phyloP scores from a whole-genome alignment of 2,888 invertebrate species.

The Ceraclea dissimilis region DNA sequence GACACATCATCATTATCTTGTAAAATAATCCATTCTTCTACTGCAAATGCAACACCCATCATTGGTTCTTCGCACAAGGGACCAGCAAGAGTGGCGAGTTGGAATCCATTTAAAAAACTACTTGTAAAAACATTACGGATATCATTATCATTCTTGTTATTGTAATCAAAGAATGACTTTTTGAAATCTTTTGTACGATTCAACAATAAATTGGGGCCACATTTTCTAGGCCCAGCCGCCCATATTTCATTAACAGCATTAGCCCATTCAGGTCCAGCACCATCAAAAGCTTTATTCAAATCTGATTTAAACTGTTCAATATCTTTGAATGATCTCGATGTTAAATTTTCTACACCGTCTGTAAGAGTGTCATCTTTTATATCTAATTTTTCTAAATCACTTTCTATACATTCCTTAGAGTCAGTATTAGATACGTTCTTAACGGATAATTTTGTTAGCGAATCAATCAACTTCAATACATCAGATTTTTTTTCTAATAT shows the following conservation, averaged over 20 bases:
- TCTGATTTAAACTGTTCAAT: conserved; percentile 47
- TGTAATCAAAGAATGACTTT: conserved; percentile 39
- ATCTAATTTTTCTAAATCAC: conserved; percentile 1
- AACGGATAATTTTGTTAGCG: conserved; percentile 1
- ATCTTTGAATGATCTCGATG: conserved; percentile 41
- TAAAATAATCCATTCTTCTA: conserved; percentile 73
- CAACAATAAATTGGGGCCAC: conserved; percentile 83
- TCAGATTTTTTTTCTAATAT: conserved; percentile 64
- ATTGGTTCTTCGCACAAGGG: conserved; percentile 96
- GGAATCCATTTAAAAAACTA: conserved; percentile 79
- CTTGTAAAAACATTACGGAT: conserved; percentile 60
- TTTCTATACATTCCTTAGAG: background rate
- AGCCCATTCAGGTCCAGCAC: conserved; percentile 48
- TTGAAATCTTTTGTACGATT: conserved; percentile 67
- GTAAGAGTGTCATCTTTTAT: background rate
- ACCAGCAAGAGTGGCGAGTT: conserved; percentile 79
- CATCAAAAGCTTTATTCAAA: conserved; percentile 52
- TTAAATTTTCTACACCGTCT: conserved; percentile 31
- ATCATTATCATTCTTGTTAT: conserved; percentile 42
- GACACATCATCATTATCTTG: conserved; percentile 37
- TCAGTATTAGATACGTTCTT: conserved; percentile 22
- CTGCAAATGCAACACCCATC: conserved; percentile 87
- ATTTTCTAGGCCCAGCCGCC: conserved; percentile 86
- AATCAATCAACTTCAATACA: conserved; percentile 53
- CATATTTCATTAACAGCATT: conserved; percentile 64